phyloP scores from a whole-genome alignment of 2,797 vertebrate species.

The Danio tinwini region DNA sequence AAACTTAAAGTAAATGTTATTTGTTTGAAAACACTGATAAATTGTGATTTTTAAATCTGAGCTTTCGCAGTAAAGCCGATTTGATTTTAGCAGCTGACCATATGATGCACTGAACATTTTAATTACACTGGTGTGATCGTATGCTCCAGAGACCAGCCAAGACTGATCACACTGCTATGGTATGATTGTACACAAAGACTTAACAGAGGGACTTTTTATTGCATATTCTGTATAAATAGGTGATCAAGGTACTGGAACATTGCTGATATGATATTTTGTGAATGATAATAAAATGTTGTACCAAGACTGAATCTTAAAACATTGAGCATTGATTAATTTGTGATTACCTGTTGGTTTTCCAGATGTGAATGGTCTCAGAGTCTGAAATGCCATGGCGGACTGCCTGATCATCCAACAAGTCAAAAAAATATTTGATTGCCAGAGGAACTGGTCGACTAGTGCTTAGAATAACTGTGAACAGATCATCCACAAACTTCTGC shows the following conservation, averaged over 20 bases:
- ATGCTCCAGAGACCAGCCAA: too few species aligned
- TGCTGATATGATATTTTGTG: neutral
- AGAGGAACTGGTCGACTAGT: conserved; percentile 92
- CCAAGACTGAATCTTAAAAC: too few species aligned
- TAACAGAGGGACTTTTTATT: neutral
- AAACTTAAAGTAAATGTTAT: too few species aligned
- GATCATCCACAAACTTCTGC: conserved; percentile 97
- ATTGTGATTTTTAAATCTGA: too few species aligned
- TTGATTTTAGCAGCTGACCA: too few species aligned
- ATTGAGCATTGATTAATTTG: neutral
- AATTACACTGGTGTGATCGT: too few species aligned
- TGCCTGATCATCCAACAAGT: conserved; percentile 94
- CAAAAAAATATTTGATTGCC: conserved; percentile 97
- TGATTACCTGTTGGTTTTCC: conserved; percentile 96
- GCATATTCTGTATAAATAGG: neutral
- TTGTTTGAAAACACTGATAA: too few species aligned
- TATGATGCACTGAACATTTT: too few species aligned
- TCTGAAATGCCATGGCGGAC: conserved; percentile 87
- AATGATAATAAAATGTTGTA: too few species aligned
- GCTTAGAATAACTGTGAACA: conserved; percentile 96
- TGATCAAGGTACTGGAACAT: neutral
- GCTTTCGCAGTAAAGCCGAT: too few species aligned
- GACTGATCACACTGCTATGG: too few species aligned
- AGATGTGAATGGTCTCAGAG: conserved; percentile 96
- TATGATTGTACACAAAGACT: too few species aligned